A percentile compares a stretch with the other conserved stretches of the same genome.
Evolutionary conservation across 2,888 invertebrate genomes (phyloP).

Genomic region (Phaonia tiefii): DNA sequence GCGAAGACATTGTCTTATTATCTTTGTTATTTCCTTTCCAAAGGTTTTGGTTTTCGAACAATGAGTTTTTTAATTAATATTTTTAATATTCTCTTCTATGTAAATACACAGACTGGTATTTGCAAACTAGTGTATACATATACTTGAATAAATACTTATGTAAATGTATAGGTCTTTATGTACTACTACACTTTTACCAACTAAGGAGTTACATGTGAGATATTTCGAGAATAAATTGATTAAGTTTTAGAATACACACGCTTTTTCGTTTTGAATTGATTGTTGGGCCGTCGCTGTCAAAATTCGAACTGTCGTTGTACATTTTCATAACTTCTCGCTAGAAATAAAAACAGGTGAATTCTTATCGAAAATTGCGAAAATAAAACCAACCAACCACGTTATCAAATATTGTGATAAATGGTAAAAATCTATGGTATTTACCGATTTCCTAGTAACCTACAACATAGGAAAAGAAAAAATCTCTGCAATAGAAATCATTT

Average conservation of each 20-base stretch:
- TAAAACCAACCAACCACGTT: conserved; percentile 26
- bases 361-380: conserved; percentile 65
- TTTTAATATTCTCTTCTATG: no score
- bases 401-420: conserved; percentile 56
- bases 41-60: conserved; percentile 68
- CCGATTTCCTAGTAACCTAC: conserved; percentile 5
- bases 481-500: no score
- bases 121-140: not conserved
- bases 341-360: conserved; percentile 59
- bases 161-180: no score
- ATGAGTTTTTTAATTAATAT: conserved; percentile 72
- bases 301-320: conserved; percentile 66
- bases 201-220: not conserved
- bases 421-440: conserved; percentile 38
- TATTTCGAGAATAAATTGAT: conserved; percentile 13
- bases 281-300: conserved; percentile 53
- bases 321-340: conserved; percentile 52
- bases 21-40: not conserved
- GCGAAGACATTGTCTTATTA: not conserved
- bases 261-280: conserved; percentile 22
- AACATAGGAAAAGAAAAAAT: no score
- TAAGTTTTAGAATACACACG: conserved; percentile 9
- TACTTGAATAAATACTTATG: not conserved
- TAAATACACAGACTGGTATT: no score
- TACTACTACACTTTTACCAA: conserved; percentile 8